A percentile compares a stretch with the other conserved stretches of the same genome.
Conservation (phyloP, 2,888 invertebrate genomes). For the Clistopyga incitator region DNA sequence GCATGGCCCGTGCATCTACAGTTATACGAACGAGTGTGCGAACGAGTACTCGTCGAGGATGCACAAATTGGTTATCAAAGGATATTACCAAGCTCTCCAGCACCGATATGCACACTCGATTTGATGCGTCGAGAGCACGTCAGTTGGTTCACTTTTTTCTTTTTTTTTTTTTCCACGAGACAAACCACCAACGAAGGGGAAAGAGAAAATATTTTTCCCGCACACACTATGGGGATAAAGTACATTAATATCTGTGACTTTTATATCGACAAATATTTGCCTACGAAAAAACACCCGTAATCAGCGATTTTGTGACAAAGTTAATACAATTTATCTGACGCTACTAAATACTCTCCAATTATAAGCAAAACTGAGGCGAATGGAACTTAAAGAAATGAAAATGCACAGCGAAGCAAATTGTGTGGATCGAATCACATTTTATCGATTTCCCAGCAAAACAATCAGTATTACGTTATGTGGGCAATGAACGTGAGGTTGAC, state of each 20-base stretch:
- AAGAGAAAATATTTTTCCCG: slow-evolving; percentile 79
- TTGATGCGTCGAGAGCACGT: slow-evolving; percentile 75
- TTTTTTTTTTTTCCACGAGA: slow-evolving; percentile 34
- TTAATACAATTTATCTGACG: background rate
- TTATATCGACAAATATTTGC: slow-evolving; percentile 1
- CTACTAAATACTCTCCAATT: background rate
- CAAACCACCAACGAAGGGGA: slow-evolving; percentile 69
- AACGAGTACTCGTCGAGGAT: slow-evolving; percentile 70
- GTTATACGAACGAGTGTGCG: slow-evolving; percentile 24
- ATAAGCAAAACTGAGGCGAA: background rate
- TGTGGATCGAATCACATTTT: background rate
- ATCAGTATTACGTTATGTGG: background rate
- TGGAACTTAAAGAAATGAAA: background rate
- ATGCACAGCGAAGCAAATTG: background rate
- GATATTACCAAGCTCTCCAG: slow-evolving; percentile 77
- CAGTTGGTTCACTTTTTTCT: slow-evolving; percentile 33
- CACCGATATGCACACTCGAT: slow-evolving; percentile 79
- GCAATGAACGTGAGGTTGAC: background rate
- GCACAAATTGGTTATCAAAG: slow-evolving; percentile 83
- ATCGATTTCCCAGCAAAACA: background rate
- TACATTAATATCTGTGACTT: background rate
- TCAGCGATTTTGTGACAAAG: background rate
- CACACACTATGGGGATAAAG: background rate
- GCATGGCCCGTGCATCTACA: background rate
- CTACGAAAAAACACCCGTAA: background rate